Conservation (phyloP, 1,140 invertebrate species). For the Caenorhabditis brenneri region DNA sequence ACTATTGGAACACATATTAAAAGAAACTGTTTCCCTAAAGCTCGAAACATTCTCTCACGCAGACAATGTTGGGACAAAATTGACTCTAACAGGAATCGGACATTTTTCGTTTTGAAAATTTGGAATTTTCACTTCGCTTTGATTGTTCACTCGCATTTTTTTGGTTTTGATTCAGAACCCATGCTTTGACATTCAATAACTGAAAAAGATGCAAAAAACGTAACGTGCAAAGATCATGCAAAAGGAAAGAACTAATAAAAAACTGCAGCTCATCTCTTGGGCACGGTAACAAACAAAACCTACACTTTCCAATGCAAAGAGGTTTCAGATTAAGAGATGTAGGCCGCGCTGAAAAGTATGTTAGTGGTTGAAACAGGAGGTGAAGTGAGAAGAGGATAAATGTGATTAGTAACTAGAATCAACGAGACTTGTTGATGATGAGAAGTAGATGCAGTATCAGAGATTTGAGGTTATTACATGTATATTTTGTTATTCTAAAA, state of each 20-base stretch:
- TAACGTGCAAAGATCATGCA: constrained; percentile 22
- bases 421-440: not conserved
- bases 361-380: constrained; percentile 29
- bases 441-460: not conserved
- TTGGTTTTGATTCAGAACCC: not conserved
- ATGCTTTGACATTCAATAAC: not conserved
- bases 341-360: constrained; percentile 58
- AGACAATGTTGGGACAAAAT: constrained; percentile 31
- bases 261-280: constrained; percentile 22
- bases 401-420: constrained; percentile 1
- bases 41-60: constrained; percentile 28
- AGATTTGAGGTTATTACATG: not conserved
- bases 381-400: constrained; percentile 22
- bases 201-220: constrained; percentile 17
- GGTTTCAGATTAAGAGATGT: constrained; percentile 59
- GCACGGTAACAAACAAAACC: constrained; percentile 52
- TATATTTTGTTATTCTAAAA: not conserved
- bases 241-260: constrained; percentile 41
- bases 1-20: constrained; percentile 40
- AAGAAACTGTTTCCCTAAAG: constrained; percentile 44
- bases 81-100: constrained; percentile 22
- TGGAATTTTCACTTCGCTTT: not conserved
- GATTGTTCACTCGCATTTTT: not conserved
- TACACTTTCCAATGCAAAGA: constrained; percentile 54
- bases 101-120: not conserved